Percentiles rank a stretch among this genome's conserved stretches.
These are phyloP conservation scores for Lamellibrachia columna DNA, from an alignment of 2,888 invertebrate genomes.

Conservation along the genomic window DNA sequence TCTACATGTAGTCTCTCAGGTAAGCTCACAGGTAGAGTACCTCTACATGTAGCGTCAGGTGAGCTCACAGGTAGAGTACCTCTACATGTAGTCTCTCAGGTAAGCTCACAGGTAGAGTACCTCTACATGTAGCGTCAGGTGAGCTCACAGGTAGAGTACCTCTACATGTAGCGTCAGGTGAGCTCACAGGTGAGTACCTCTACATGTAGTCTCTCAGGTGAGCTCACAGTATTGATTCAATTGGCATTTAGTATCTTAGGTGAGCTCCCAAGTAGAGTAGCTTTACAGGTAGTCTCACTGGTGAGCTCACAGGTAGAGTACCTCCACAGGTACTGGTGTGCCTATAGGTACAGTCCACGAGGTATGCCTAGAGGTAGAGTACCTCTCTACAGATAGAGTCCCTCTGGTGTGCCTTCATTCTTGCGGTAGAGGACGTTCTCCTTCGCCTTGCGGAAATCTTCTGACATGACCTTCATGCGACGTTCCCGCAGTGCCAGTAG, in stretches of 20 bases:
- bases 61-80: too few relatives aligned
- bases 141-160: too few relatives aligned
- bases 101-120: neutral
- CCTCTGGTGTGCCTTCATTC: slow-evolving; percentile 99
- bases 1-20: neutral
- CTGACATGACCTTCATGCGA: slow-evolving; percentile 99
- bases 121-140: neutral
- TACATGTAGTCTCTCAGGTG: too few relatives aligned
- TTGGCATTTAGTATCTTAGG: neutral
- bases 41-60: neutral
- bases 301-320: neutral
- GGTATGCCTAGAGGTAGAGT: neutral
- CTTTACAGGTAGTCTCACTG: neutral
- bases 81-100: too few relatives aligned
- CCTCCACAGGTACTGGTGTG: neutral
- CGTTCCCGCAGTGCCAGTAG: slow-evolving; percentile 96
- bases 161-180: too few relatives aligned
- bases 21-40: neutral
- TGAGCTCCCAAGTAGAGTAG: neutral
- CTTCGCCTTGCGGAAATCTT: slow-evolving; percentile 99
- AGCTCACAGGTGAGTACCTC: too few relatives aligned
- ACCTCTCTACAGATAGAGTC: slow-evolving; percentile 86
- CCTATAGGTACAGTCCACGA: neutral
- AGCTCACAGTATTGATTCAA: too few relatives aligned
- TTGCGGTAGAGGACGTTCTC: slow-evolving; percentile 98